Base-by-base conservation (phyloP, 2,113 vertebrate species). In the Clarias batrachus region DNA sequence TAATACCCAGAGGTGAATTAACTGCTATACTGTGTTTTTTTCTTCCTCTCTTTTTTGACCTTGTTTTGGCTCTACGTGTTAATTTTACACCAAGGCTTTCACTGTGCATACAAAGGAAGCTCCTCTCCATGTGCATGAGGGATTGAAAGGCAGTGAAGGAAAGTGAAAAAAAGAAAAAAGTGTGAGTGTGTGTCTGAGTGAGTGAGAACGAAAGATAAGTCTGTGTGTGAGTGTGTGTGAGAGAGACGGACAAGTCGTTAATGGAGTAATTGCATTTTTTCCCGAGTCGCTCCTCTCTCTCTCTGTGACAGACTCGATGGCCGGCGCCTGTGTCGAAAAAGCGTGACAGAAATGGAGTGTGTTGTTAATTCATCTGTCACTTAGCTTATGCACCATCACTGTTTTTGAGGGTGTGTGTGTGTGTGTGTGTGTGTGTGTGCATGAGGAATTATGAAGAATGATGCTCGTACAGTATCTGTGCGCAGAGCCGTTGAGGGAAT, bases 291-390 rank as follows among this genome's bases (percentile, higher is more conserved):
- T 60, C 33, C 52, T 30, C 83, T 76, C 48, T 76, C 48, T 59
- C 76, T 56, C 10, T 3, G 77, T 84, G 27, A 73, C 57, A 78
- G 48, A 41, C 76, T 78, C 73, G 16, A 56, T 85, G 71, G 59
- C 73, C 37, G 21, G 60, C 19, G n/a, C 74, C 71, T 11, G 19
- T 85, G 73, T 54, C n/a, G 62, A 57, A 77, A 78, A 76, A 77
- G 37, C 21, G 37, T 85, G 84, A 85, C 62, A 52, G 66, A 66
- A 78, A 78, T 65, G 30, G 73, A 85, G 59, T 59, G 84, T 78
- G 59, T 48, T 77, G 76, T 79, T 57, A 85, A 85, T 85, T 85
- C 74, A 66, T 85, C 84, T 85, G 74, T 79, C 74, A 77, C 60
- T 85, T 77, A 65, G 62, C 84, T 79, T 79, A 78, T 79, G 74